A percentile compares a stretch with the other conserved stretches of the same genome.
These are phyloP conservation scores for Exaiptasia diaphana DNA, from an alignment of 64 coral and sea anemone genomes.

Conservation along the genomic window DNA sequence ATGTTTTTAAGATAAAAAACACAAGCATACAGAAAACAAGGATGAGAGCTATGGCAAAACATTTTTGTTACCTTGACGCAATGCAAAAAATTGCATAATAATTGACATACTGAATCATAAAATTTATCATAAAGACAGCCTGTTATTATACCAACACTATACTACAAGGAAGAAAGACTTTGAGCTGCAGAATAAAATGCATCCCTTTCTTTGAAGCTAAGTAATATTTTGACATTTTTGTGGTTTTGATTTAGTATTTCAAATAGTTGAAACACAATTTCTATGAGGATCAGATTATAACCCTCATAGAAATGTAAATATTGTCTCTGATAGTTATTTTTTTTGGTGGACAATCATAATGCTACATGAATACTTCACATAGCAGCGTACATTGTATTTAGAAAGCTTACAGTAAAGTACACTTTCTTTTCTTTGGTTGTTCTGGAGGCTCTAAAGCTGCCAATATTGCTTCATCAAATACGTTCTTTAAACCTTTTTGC, in stretches of 20 bases:
- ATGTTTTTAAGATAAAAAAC: too few species aligned
- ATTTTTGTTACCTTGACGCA: too few species aligned
- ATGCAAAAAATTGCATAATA: too few species aligned
- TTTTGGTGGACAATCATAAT: background rate
- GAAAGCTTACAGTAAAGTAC: constrained; percentile 30
- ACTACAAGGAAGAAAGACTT: too few species aligned
- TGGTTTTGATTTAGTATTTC: background rate
- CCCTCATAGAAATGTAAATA: background rate
- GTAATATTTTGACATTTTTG: constrained; percentile 2
- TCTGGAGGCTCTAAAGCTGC: constrained; percentile 93
- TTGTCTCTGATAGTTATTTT: background rate
- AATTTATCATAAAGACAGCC: too few species aligned
- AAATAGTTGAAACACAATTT: background rate
- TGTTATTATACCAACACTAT: too few species aligned
- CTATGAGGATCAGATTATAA: background rate
- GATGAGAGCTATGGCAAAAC: too few species aligned
- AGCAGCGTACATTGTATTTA: background rate
- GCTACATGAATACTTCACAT: constrained; percentile 8
- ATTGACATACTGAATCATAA: too few species aligned
- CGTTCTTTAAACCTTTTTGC: constrained; percentile 97
- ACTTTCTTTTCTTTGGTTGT: constrained; percentile 91
- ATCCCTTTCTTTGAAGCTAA: constrained; percentile 15
- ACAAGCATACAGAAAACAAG: too few species aligned
- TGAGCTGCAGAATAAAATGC: background rate
- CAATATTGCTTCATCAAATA: constrained; percentile 97